Conservation (phyloP, 1,140 invertebrate genomes). For the Drosophila melanogaster region Release_6_plus_ISO1_MT NT_033777.3:29555501-29556000, state of each 20-base stretch:
- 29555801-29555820: not conserved
- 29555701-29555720: conserved; percentile 80
- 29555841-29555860: conserved; percentile 65
- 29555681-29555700: conserved; percentile 50
- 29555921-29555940: conserved; percentile 67
- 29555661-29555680: conserved; percentile 30
- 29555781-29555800: not conserved
- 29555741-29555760: conserved; percentile 61
- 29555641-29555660: conserved; percentile 68
- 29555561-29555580: conserved; percentile 71
- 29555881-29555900: not conserved
- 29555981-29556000: conserved; percentile 61
- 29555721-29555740: conserved; percentile 59
- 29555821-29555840: conserved; percentile 23
- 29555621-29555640: conserved; percentile 78
- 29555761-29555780: conserved; percentile 62
- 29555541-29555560: conserved; percentile 35
- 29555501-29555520: conserved; percentile 55
- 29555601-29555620: conserved; percentile 43
- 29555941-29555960: conserved; percentile 64
- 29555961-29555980: conserved; percentile 83
- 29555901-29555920: conserved; percentile 20
- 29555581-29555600: conserved; percentile 79
- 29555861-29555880: conserved; percentile 72
- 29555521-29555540: conserved; percentile 65